These are phyloP conservation scores for Podarcis muralis DNA, from an alignment of 2,113 vertebrate species.

Conservation along the genomic window DNA sequence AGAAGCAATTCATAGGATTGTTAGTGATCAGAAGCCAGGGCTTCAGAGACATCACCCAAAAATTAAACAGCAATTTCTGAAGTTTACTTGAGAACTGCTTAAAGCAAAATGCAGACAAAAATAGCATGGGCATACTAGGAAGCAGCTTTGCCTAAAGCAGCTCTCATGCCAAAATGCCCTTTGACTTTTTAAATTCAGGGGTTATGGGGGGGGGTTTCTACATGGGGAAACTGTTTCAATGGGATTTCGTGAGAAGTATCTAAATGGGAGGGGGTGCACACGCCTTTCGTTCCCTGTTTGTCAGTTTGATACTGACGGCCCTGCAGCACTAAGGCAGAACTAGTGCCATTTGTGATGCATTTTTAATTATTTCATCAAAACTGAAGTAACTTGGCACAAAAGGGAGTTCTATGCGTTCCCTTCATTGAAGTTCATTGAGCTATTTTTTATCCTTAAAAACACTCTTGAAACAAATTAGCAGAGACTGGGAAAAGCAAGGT, in stretches of 20 bases:
- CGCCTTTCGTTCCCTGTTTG: neutral
- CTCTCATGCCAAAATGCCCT: neutral
- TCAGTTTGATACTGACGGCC: neutral
- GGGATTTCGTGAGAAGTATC: neutral
- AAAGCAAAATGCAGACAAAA: neutral
- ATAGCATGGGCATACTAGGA: neutral
- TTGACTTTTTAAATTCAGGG: neutral
- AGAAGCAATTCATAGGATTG: neutral
- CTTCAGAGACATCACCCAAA: neutral
- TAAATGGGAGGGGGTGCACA: neutral
- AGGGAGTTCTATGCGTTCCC: neutral
- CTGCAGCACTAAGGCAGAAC: neutral
- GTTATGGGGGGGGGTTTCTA: neutral
- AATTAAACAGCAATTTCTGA: slow-evolving; percentile 1
- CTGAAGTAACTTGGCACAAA: neutral
- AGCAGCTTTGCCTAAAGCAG: neutral
- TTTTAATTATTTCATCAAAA: neutral
- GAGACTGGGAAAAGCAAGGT: neutral
- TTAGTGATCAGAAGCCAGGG: neutral
- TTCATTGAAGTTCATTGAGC: neutral
- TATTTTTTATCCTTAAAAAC: neutral
- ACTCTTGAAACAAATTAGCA: slow-evolving; percentile 15
- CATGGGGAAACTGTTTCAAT: neutral
- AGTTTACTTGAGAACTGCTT: neutral
- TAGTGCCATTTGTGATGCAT: neutral